phyloP scores from a whole-genome alignment of 2,797 vertebrate genomes.

The Enteromius trimaculatus region DNA sequence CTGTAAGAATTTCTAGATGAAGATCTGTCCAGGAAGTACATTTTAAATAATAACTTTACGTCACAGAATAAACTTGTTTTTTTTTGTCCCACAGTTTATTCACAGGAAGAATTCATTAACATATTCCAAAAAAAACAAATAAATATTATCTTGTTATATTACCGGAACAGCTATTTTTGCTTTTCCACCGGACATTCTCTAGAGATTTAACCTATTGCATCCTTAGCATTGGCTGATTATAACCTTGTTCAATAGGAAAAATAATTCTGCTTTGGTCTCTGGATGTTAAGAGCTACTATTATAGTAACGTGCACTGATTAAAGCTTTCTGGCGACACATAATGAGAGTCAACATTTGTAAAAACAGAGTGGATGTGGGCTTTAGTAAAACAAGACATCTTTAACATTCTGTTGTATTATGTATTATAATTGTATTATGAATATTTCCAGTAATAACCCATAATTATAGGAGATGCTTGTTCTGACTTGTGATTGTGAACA shows the following conservation, averaged over 20 bases:
- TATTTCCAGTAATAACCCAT: conserved; percentile 11
- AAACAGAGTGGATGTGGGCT: neutral
- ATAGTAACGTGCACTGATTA: conserved; percentile 9
- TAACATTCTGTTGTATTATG: neutral
- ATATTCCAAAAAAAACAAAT: neutral
- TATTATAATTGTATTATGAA: neutral
- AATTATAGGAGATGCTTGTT: neutral
- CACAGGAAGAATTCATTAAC: neutral
- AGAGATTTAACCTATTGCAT: neutral
- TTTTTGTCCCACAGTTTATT: neutral
- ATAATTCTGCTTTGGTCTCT: conserved; percentile 2
- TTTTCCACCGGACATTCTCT: neutral
- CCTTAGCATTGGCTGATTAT: neutral
- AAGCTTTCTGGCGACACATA: conserved; percentile 14
- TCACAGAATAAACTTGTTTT: neutral
- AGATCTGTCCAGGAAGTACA: neutral
- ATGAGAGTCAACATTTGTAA: conserved; percentile 20
- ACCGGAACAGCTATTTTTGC: neutral
- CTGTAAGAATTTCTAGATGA: neutral
- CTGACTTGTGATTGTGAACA: neutral
- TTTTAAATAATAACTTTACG: neutral
- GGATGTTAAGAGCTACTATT: conserved; percentile 23
- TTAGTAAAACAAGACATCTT: neutral
- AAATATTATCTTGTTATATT: neutral
- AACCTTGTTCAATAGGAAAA: conserved; percentile 18